Base-by-base conservation (phyloP, 2,888 invertebrate genomes). In the Diplolepis rosae region DNA sequence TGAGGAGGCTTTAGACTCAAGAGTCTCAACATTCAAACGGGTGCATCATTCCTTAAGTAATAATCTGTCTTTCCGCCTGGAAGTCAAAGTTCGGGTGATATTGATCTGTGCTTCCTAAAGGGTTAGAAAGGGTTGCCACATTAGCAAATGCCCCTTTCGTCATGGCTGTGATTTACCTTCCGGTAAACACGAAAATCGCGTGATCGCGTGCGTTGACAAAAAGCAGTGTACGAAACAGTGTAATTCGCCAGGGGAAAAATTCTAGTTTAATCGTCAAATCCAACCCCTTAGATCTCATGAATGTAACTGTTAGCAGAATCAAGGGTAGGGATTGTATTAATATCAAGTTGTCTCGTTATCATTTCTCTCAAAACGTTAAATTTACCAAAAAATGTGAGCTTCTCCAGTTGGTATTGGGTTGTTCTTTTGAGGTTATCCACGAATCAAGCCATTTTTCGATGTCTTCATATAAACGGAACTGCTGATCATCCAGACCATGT, bases 101-200 rank as follows among this genome's bases (percentile, higher is more conserved):
- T 32, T 6, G 50, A 48, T 42, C 13, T 45, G 5, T n/a, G 22
- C 27, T 48, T 4, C 15, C 35, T 65, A 2, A 11, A 66, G 18
- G 15, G 42, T 9, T 48, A 39, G 24, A 45, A 66, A 42, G 6
- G 18, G 45, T 66, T 5, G 22, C 15, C 27, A 1, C 30, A 28
- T 66, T 66, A 22, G 32, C 4, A 27, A 51, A 27, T 51, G 22
- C n/a, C 24, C 30, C 72, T 71, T 76, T 74, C 70, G 76, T 68
- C 75, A 70, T 75, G 69, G 72, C 72, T 80, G 72, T 78, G 82
- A 83, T 82, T 83, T 83, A 76, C 71, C 78, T 80, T 81, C 78
- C 61, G 7, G 39, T n/a, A 15, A 7, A 61, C 61, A 61, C 9
- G 15, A n/a, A 61, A 61, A 61, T 82, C 77, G 80, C 79, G 79